These are phyloP conservation scores for Mastomys natalensis DNA, from an alignment of 2,113 vertebrate genomes.

Conservation along the genomic window DNA sequence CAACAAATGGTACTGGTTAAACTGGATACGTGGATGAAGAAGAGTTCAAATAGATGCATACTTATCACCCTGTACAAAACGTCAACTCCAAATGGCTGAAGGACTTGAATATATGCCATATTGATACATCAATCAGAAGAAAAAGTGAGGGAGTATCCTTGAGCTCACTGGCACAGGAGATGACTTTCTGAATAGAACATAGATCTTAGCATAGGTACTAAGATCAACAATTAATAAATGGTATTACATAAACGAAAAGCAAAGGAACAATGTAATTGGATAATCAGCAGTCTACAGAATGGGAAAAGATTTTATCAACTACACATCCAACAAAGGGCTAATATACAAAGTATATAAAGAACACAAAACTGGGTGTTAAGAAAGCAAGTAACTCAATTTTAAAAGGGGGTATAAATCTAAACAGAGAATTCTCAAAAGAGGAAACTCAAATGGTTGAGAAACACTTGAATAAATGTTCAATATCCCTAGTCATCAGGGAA, in stretches of 20 bases:
- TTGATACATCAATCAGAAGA: neutral
- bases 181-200: neutral
- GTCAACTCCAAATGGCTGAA: neutral
- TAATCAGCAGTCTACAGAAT: neutral
- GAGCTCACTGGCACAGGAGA: neutral
- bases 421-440: neutral
- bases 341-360: neutral
- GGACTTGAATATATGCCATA: neutral
- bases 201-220: neutral
- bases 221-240: neutral
- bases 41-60: neutral
- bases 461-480: neutral
- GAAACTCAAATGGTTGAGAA: neutral
- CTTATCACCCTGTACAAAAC: neutral
- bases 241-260: neutral
- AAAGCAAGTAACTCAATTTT: neutral
- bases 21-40: neutral
- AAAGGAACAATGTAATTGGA: neutral
- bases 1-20: neutral
- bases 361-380: neutral
- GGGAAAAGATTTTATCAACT: neutral
- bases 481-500: neutral
- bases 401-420: neutral
- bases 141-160: neutral
- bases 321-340: neutral